Conservation (phyloP, 2,888 invertebrate genomes). For the Malachius bipustulatus region DNA sequence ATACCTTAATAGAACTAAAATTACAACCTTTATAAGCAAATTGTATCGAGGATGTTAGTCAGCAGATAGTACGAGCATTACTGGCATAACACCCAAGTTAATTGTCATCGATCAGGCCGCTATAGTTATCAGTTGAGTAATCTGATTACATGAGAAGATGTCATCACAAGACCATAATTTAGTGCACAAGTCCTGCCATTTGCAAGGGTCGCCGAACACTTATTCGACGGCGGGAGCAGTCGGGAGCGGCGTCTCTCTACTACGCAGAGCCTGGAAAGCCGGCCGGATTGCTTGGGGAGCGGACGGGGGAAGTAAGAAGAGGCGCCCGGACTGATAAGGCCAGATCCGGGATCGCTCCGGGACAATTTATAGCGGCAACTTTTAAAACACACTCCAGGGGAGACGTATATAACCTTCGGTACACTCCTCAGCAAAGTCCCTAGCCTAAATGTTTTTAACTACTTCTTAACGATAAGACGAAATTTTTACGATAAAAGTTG, state of each 20-base stretch:
- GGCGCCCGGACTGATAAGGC: constrained; percentile 36
- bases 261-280: neutral
- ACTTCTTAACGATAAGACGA: constrained; percentile 27
- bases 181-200: neutral
- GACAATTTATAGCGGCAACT: constrained; percentile 40
- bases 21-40: too few relatives aligned
- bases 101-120: too few relatives aligned
- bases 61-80: too few relatives aligned
- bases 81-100: too few relatives aligned
- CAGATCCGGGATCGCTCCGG: constrained; percentile 38
- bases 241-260: too few relatives aligned
- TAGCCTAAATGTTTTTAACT: constrained; percentile 26
- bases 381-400: constrained; percentile 39
- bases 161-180: neutral
- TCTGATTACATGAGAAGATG: too few relatives aligned
- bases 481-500: constrained; percentile 20
- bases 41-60: too few relatives aligned
- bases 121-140: too few relatives aligned
- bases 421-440: constrained; percentile 26
- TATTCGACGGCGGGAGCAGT: too few relatives aligned
- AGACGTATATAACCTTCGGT: constrained; percentile 36
- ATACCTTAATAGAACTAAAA: too few relatives aligned
- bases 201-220: neutral
- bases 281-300: constrained; percentile 16
- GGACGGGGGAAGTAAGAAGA: constrained; percentile 30